Base-by-base conservation (phyloP, 2,113 vertebrate species). In the Plectropomus leopardus region DNA sequence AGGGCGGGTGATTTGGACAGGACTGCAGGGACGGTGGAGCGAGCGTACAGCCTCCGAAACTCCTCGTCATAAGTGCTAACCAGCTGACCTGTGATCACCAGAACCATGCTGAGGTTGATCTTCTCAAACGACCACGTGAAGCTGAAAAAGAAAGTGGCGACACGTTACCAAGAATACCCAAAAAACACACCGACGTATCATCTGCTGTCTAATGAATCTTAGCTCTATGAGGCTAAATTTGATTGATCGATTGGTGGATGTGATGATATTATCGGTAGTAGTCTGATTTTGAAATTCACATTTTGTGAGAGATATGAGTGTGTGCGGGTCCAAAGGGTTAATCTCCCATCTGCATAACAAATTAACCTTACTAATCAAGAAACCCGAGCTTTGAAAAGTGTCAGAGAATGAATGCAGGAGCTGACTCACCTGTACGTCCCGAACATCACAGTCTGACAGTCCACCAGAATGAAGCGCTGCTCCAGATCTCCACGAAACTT, bases 81-180 rank as follows among this genome's bases (percentile, higher is more conserved):
- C 44, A 98, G 94, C 63, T 97, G 96, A 79, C 97, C 97, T 13
- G 96, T 97, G 89, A 98, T 95, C 15, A 98, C 91, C 75, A 97
- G 95, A 21, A 97, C 96, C 97, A 98, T 98, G 83, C 97, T 98
- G 83, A 97, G 91, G 80, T 98, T 94, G 79, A 97, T 96, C 91
- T 98, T 98, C 92, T 99, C 97, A 92, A 94, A 98, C 9, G 96
- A 96, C 97, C 97, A 99, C 63, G 96, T 97, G 79, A 96, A 99
- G 91, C 97, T 98, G 93, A 84, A 77, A 74, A 76, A 58, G 3
- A 72, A 53, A 51, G 11, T 1, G 36, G 10, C 36, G 1, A 16
- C 24, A 15, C 16, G 24, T 28, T 55, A 26, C 53, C 16, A 7
- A 40, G 36, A 34, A 9, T 3, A 40, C 36, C 36, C 36, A 7